These are phyloP conservation scores for Geopemphigus sp. DNA, from an alignment of 1,140 invertebrate genomes.

Conservation along the genomic window DNA sequence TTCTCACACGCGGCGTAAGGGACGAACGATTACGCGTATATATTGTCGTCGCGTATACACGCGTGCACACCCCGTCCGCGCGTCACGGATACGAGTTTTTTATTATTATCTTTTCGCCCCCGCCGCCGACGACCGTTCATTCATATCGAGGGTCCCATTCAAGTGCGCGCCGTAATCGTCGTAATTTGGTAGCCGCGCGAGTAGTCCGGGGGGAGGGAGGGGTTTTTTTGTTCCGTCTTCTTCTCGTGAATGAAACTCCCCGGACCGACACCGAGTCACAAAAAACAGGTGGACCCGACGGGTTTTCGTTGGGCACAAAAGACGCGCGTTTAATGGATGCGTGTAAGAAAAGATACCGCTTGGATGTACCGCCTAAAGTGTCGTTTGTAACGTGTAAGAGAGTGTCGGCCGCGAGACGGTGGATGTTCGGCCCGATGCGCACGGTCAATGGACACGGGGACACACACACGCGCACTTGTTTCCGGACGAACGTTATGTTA, in stretches of 20 bases:
- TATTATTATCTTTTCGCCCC: neutral
- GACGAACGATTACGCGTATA: neutral
- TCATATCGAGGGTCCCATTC: neutral
- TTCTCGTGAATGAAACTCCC: too few species aligned
- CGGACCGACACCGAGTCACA: too few species aligned
- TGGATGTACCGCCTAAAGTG: neutral
- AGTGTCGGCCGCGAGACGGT: conserved; percentile 18
- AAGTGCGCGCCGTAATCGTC: conserved; percentile 31
- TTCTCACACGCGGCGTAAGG: too few species aligned
- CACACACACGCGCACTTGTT: conserved; percentile 21
- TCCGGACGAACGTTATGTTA: conserved; percentile 23
- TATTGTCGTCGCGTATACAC: neutral
- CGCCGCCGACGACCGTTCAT: neutral
- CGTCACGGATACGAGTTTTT: neutral
- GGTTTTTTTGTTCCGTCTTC: too few species aligned
- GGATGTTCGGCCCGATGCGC: conserved; percentile 44
- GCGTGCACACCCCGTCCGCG: neutral
- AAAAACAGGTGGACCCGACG: conserved; percentile 39
- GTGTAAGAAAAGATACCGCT: neutral
- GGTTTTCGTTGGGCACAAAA: conserved; percentile 4
- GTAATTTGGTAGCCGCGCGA: conserved; percentile 43
- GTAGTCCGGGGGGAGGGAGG: too few species aligned
- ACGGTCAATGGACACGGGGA: conserved; percentile 24
- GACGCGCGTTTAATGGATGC: too few species aligned
- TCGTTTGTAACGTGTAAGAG: too few species aligned